phyloP scores from a whole-genome alignment of 2,888 invertebrate genomes.

The Dasysyrphus tricinctus region DNA sequence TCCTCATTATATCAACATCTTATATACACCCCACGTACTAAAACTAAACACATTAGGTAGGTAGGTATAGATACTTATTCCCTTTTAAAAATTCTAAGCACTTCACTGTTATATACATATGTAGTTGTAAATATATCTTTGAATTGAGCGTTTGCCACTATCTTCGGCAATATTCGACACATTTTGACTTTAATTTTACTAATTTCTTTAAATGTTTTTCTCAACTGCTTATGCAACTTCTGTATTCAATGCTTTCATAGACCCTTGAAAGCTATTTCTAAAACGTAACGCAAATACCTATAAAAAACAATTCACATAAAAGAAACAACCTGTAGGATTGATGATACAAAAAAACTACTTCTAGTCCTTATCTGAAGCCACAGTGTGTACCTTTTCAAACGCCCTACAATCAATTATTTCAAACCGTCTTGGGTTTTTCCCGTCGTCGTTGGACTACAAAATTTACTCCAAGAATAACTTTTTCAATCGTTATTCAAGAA shows the following conservation, averaged over 20 bases:
- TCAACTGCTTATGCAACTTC: not conserved
- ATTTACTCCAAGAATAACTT: slow-evolving; percentile 4
- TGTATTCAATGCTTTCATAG: not conserved
- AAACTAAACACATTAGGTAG: too few relatives aligned
- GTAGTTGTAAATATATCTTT: too few relatives aligned
- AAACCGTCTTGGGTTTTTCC: slow-evolving; percentile 3
- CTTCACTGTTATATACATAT: too few relatives aligned
- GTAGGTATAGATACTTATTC: too few relatives aligned
- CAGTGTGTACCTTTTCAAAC: not conserved
- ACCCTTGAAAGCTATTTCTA: not conserved
- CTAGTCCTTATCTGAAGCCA: not conserved
- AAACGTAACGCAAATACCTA: not conserved
- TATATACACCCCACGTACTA: too few relatives aligned
- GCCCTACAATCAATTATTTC: slow-evolving; percentile 37
- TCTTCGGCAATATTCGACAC: not conserved
- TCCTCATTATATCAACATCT: too few relatives aligned
- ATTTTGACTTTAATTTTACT: not conserved
- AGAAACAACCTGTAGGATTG: slow-evolving; percentile 9
- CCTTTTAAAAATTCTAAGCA: too few relatives aligned
- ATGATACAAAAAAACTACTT: not conserved
- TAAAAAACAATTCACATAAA: not conserved
- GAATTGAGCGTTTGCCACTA: not conserved
- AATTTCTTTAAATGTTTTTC: not conserved
- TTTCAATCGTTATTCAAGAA: slow-evolving; percentile 34
- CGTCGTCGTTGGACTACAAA: not conserved